Evolutionary conservation across 2,113 vertebrate genomes (phyloP), one percentile per base, ranked within the genome.

Genomic region (Plotosus lineatus): DNA sequence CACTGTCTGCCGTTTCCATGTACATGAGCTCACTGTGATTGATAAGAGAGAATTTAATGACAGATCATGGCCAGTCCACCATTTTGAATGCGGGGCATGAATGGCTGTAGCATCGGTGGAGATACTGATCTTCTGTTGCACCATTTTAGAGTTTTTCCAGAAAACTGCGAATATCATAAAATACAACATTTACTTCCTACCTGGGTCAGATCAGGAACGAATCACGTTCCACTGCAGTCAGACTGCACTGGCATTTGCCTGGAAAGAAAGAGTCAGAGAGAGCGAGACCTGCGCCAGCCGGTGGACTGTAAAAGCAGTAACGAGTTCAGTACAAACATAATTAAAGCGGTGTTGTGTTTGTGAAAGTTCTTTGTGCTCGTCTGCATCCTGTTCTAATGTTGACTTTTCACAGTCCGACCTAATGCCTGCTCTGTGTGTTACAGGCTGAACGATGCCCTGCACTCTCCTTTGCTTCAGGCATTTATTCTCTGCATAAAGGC

Each of bases 391-490:
- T 31, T 28, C 9, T 42, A 11, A 23, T 71, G n/a, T 46, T 50
- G 69, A 50, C 17, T 11, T 72, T 72, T 33, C 69, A 50, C 48
- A 14, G 12, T 60, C 38, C 36, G 60, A 72, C 14, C 61, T 14
- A 6, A n/a, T 15, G 36, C 4, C 56, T 6, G 3, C 8, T 66
- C 7, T 66, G 33, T 75, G 26, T 79, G 44, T 86, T 82, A 2
- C 89, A 92, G 90, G 88, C 79, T 85, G 65, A 66, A 78, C 15
- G 33, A 75, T 48, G 56, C 58, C 79, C 73, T 23, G n/a, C 77
- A 51, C 89, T 81, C 91, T 93, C 89, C 92, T 88, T 92, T 86
- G 91, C 94, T 94, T 94, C 92, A 88, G 88, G 88, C 90, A 83
- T 88, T 92, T 90, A 86, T 88, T 86, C 75, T 92, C 85, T 90